A percentile compares a stretch with the other conserved stretches of the same genome.
Conservation (phyloP, 2,797 vertebrate species). For the Remorina albescens region DNA sequence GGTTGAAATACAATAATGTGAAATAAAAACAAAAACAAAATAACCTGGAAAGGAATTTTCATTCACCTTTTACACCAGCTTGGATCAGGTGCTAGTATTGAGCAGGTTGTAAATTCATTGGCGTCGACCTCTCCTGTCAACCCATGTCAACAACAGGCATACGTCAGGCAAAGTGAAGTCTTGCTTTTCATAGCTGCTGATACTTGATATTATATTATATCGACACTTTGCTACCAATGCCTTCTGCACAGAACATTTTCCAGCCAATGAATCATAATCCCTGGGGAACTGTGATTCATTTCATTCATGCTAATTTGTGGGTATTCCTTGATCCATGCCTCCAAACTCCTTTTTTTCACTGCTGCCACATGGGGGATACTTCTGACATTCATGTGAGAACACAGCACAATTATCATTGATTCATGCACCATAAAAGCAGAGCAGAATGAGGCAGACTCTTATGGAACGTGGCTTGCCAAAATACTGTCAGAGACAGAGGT, state of each 20-base stretch:
- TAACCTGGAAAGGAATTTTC: conserved; percentile 13
- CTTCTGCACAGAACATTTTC: conserved; percentile 50
- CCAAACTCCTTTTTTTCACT: conserved; percentile 46
- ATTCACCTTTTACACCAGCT: conserved; percentile 7
- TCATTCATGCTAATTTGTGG: conserved; percentile 63
- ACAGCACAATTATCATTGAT: conserved; percentile 75
- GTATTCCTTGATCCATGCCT: conserved; percentile 52
- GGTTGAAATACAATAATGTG: conserved; percentile 3
- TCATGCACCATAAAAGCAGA: conserved; percentile 71
- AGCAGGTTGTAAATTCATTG: conserved; percentile 26
- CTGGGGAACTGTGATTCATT: conserved; percentile 57
- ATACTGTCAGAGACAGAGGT: conserved; percentile 75
- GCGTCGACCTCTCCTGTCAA: conserved; percentile 37
- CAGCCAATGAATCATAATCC: conserved; percentile 66
- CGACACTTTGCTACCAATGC: conserved; percentile 28
- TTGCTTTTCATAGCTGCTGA: conserved; percentile 35
- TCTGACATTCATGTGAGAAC: conserved; percentile 68
- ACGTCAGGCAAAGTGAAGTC: conserved; percentile 18
- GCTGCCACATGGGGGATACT: conserved; percentile 61
- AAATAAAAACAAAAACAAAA: no score
- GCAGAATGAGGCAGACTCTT: conserved; percentile 70
- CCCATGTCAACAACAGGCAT: conserved; percentile 26
- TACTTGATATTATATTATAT: conserved; percentile 49
- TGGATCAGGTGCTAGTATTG: conserved; percentile 1
- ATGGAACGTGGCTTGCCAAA: conserved; percentile 76